Evolutionary conservation across 2,888 invertebrate species (phyloP).

Genomic region (Punctoribates punctum): DNA sequence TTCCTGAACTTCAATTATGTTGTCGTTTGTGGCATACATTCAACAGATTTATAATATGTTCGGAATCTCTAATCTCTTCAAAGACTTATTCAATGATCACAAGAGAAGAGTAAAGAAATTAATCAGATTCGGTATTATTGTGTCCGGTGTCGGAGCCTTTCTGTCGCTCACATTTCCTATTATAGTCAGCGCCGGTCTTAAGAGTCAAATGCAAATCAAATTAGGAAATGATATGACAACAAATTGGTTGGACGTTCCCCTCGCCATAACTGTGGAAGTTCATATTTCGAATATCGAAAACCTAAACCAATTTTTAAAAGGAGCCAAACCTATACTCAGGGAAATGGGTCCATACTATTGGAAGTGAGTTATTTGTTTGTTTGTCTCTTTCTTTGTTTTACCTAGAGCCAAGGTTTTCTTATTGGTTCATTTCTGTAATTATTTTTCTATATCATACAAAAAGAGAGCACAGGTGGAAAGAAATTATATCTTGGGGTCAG

Average conservation of each 20-base stretch:
- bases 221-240: conserved; percentile 44
- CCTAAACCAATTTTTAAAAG: conserved; percentile 51
- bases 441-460: too few species aligned
- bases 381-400: too few species aligned
- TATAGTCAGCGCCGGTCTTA: not conserved
- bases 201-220: conserved; percentile 28
- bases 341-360: conserved; percentile 52
- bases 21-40: too few species aligned
- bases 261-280: conserved; percentile 47
- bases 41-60: too few species aligned
- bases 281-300: conserved; percentile 51
- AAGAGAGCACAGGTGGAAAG: conserved; percentile 45
- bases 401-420: too few species aligned
- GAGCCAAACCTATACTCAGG: conserved; percentile 50
- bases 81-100: too few species aligned
- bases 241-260: conserved; percentile 46
- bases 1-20: too few species aligned
- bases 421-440: too few species aligned
- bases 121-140: not conserved
- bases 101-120: too few species aligned
- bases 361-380: too few species aligned
- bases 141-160: conserved; percentile 3
- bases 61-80: too few species aligned
- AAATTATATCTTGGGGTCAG: conserved; percentile 43
- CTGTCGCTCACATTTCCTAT: not conserved